Evolutionary conservation across 2,888 invertebrate species (phyloP), one percentile per base, ranked within the genome.

Genomic region (Scaptomyza parva): DNA sequence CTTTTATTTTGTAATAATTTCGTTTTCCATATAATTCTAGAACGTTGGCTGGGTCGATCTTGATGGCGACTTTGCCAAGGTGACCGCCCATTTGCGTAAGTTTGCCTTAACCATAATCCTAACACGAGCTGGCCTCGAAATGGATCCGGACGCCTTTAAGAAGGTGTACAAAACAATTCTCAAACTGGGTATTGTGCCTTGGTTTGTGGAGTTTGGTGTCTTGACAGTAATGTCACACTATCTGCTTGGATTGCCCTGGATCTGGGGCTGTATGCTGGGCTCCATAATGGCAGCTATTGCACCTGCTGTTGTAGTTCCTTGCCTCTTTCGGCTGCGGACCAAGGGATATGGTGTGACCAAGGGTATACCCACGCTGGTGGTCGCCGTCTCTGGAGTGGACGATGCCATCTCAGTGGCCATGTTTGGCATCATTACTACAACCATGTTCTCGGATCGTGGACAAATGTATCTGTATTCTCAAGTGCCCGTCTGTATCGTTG

Each of bases 301-400:
- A 0, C 99, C 99, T 0, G 99, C 99, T 4, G 98, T 99, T 8
- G 96, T 99, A 8, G 98, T 99, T 12, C 98, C 99, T 0, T 97
- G 97, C 76, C 93, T 99, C 68, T 95, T 98, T 90, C 93, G 96
- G 39, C 93, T 99, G 11, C 94, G 98, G 11, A 94, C 94, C 58
- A 96, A 96, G 90, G 97, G 97, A 3, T 97, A 97, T 89, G 99
- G 99, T 0, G 96, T 97, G 2, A 96, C 96, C 39, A 97, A 98
- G 93, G 99, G 99, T 17, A 97, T 99, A 53, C 98, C 99, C 0
- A 99, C 99, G 0, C 93, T 99, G 48, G 97, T 99, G 58, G 96
- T 99, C 50, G 99, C 99, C 0, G 96, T 98, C 0, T 95, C 98
- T 7, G 98, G 98, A 45, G 95, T 99, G 50, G 99, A 99, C 89